Conservation (phyloP, 1,140 invertebrate species). For the Drosophila tani region DNA sequence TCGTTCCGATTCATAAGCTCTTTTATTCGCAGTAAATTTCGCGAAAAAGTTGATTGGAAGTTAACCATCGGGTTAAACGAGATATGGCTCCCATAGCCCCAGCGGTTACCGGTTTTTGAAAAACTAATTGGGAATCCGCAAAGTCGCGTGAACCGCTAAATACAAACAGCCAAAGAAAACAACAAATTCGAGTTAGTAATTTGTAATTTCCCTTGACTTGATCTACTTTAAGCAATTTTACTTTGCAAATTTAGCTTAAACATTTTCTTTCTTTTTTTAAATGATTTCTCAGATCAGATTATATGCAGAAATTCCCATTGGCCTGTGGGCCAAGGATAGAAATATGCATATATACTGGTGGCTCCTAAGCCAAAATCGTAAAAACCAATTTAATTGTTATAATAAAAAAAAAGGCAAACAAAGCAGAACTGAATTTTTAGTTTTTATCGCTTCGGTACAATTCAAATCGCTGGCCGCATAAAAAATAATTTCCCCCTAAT, state of each 20-base stretch:
- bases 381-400: conserved; percentile 45
- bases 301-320: neutral
- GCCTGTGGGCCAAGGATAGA: conserved; percentile 9
- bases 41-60: conserved; percentile 22
- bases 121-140: conserved; percentile 12
- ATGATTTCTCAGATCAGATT: conserved; percentile 4
- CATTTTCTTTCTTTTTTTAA: neutral
- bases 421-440: conserved; percentile 22
- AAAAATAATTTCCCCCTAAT: conserved; percentile 37
- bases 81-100: conserved; percentile 27
- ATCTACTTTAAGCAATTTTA: neutral
- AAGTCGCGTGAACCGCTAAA: conserved; percentile 3
- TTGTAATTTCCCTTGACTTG: neutral
- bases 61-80: conserved; percentile 27
- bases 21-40: neutral
- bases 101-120: conserved; percentile 17
- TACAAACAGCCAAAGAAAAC: neutral
- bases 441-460: conserved; percentile 17
- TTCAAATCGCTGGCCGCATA: conserved; percentile 16
- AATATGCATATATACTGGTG: neutral
- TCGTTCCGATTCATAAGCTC: conserved; percentile 3
- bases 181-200: conserved; percentile 16
- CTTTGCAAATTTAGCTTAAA: neutral
- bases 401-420: conserved; percentile 25
- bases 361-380: conserved; percentile 21